phyloP scores from a whole-genome alignment of 2,888 invertebrate genomes.

The Lycocerus yunnanus region DNA sequence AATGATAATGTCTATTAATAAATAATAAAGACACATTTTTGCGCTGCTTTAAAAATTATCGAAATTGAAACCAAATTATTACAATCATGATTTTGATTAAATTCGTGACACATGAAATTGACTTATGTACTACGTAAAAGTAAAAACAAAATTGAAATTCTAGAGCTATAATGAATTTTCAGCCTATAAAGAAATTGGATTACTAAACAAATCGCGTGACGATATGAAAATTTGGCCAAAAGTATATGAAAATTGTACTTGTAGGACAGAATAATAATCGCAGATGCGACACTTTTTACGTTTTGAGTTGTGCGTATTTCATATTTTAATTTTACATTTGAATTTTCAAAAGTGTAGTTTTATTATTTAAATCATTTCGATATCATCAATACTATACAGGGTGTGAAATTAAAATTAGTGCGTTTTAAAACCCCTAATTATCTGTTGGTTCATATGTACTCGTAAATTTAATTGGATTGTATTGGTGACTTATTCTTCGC shows the following conservation, averaged over 20 bases:
- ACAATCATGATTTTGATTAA: not conserved
- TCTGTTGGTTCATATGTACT: no score
- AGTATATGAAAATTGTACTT: not conserved
- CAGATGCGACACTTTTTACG: not conserved
- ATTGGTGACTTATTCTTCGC: no score
- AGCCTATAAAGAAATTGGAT: not conserved
- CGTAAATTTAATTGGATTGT: no score
- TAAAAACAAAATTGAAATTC: not conserved
- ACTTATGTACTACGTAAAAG: not conserved
- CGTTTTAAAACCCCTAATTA: no score
- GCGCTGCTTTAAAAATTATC: not conserved
- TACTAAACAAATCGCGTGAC: not conserved
- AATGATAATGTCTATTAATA: not conserved
- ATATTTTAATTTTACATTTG: not conserved
- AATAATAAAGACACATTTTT: not conserved
- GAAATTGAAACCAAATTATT: not conserved
- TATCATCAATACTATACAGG: not conserved
- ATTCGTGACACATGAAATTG: not conserved
- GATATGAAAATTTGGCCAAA: not conserved
- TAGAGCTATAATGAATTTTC: not conserved
- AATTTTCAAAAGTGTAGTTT: not conserved
- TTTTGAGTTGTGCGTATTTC: not conserved
- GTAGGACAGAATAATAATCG: not conserved
- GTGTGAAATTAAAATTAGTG: no score
- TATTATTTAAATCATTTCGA: not conserved